Conservation (phyloP, 2,888 invertebrate genomes). For the Tipula vernalis region DNA sequence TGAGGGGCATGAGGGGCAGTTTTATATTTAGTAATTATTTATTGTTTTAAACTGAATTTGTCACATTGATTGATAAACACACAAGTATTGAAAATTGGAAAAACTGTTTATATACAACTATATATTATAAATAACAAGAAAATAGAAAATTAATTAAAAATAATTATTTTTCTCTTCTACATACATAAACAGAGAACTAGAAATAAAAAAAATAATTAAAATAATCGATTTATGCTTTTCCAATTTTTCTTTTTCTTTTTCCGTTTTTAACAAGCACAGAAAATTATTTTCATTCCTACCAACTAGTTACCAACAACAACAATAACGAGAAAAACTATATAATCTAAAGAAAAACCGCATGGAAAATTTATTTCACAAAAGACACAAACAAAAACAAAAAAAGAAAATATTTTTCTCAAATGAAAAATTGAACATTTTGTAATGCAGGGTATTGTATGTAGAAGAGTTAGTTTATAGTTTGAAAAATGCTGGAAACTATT, state of each 20-base stretch:
- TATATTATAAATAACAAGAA: neutral
- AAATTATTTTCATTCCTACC: neutral
- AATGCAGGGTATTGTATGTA: neutral
- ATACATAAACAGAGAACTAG: neutral
- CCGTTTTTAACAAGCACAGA: neutral
- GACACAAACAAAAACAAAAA: neutral
- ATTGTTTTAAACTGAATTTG: neutral
- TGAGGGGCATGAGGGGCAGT: neutral
- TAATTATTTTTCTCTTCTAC: neutral
- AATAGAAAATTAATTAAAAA: neutral
- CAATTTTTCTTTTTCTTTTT: neutral
- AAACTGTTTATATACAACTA: neutral
- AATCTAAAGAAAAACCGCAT: neutral
- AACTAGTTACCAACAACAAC: neutral
- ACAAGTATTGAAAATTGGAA: neutral
- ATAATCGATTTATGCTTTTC: neutral
- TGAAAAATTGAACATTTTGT: neutral
- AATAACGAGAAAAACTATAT: neutral
- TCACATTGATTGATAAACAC: neutral
- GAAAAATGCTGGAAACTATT: neutral
- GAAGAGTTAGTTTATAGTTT: neutral
- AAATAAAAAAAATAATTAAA: neutral
- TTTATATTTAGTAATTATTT: neutral
- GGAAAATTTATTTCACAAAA: neutral
- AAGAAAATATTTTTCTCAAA: neutral